Evolutionary conservation across 2,797 vertebrate genomes (phyloP).

Genomic region (Enteromius viviparus): DNA sequence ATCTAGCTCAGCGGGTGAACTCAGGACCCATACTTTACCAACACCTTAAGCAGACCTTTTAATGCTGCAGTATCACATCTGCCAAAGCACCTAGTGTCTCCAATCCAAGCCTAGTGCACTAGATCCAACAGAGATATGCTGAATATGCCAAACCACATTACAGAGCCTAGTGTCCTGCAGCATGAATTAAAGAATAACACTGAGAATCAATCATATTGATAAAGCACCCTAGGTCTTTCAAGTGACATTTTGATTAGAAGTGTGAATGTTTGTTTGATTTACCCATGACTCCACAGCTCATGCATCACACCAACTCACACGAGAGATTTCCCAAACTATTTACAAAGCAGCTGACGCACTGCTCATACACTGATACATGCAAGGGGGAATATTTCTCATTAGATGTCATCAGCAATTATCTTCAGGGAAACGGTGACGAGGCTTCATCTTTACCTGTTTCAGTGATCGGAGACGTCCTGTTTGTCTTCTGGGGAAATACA

Average conservation of each 20-base stretch:
- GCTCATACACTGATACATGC: neutral
- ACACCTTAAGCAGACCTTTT: conserved; percentile 18
- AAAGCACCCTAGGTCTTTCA: conserved; percentile 3
- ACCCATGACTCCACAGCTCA: neutral
- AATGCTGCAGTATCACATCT: neutral
- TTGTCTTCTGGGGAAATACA: conserved; percentile 29
- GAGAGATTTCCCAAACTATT: conserved; percentile 12
- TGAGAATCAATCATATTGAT: conserved; percentile 39
- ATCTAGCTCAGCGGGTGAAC: neutral
- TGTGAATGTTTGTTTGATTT: neutral
- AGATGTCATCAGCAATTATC: neutral
- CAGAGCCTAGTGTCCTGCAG: conserved; percentile 4
- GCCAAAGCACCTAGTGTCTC: neutral
- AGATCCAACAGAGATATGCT: conserved; percentile 14
- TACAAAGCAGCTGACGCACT: conserved; percentile 1
- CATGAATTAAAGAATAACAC: neutral
- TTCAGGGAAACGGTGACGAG: conserved; percentile 59
- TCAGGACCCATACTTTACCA: neutral
- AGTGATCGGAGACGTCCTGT: neutral
- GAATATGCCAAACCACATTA: conserved; percentile 34
- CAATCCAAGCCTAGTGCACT: conserved; percentile 25
- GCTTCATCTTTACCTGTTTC: conserved; percentile 48
- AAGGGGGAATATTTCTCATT: neutral
- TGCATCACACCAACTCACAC: conserved; percentile 27
- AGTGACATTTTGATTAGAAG: conserved; percentile 50